phyloP scores from a whole-genome alignment of 2,797 vertebrate genomes.

The Garrulus glandarius region DNA sequence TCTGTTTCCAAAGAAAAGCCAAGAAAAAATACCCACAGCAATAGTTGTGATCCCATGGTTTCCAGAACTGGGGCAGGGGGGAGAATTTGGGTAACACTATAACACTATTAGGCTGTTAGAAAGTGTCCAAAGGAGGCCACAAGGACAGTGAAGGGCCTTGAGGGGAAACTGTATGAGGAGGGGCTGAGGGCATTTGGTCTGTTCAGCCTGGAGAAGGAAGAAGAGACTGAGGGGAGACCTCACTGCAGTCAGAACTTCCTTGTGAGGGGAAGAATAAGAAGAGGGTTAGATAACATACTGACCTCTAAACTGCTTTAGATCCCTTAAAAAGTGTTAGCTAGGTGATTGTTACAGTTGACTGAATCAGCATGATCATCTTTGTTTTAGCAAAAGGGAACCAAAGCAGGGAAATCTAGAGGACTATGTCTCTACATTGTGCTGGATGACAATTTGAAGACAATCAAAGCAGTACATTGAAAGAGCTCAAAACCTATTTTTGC shows the following conservation, averaged over 20 bases:
- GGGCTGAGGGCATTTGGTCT: accelerated
- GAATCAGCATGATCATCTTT: not conserved
- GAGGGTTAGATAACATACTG: not conserved
- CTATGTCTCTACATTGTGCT: not conserved
- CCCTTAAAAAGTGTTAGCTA: not conserved
- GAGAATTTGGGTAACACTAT: not conserved
- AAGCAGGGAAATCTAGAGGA: not conserved
- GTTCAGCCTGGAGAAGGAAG: not conserved
- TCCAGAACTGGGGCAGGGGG: not conserved
- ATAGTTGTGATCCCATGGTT: not conserved
- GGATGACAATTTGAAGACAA: not conserved
- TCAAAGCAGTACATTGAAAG: not conserved
- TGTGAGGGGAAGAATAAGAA: accelerated
- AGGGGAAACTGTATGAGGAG: accelerated
- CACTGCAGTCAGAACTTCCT: not conserved
- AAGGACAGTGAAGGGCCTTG: not conserved
- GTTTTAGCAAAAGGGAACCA: not conserved
- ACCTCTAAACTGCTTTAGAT: not conserved
- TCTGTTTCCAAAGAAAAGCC: not conserved
- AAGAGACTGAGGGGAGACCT: not conserved
- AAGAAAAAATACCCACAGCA: not conserved
- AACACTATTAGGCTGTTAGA: not conserved
- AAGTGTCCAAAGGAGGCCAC: not conserved
- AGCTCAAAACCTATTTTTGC: not conserved
- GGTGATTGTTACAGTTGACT: not conserved